Evolutionary conservation across 2,888 invertebrate species (phyloP), one percentile per base, ranked within the genome.

Genomic region (Ornithoptera alexandrae): DNA sequence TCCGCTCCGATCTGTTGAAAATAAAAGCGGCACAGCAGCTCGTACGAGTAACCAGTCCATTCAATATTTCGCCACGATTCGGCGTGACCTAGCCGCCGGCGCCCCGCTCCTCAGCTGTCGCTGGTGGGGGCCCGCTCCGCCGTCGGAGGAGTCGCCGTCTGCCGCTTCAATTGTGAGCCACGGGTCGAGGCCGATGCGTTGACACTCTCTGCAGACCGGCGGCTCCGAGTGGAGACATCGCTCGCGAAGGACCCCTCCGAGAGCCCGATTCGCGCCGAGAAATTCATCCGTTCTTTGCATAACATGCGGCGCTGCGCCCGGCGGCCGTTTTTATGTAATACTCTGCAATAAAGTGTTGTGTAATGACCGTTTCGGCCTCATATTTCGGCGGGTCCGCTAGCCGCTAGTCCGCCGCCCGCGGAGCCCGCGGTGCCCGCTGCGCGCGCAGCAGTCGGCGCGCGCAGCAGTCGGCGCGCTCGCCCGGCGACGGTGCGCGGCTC

Each of bases 271-370:
- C 81, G 80, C 81, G 74, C 72, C 78, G 73, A 79, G 79, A 79
- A 79, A 80, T 77, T 74, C 78, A 78, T 74, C 74, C 77, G 74
- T 76, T 82, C 83, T 84, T 85, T 84, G 84, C 85, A 84, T 84
- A 85, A 84, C 79, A 83, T 74, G 78, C 78, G 73, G 74, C 75
- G 75, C 73, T 74, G 80, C 81, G 81, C 84, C 89, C 84, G 81
- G 75, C 85, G 86, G 88, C 87, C 76, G 84, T 87, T 88, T 90
- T 91, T 90, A 90, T 90, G 87, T 90, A 91, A 91, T 87, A 86
- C 83, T 80, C 82, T 84, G 89, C 87, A 89, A 90, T 86, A 85
- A 86, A 82, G 62, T 73, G 80, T 91, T 90, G 82, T 82, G 84
- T 84, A 90, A 90, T 79, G 75, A 80, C 82, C 83, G 85, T 85